Evolutionary conservation across 30 jellyfish, hydroid and myxozoan species (phyloP).

Genomic region (Mastigias papua): DNA sequence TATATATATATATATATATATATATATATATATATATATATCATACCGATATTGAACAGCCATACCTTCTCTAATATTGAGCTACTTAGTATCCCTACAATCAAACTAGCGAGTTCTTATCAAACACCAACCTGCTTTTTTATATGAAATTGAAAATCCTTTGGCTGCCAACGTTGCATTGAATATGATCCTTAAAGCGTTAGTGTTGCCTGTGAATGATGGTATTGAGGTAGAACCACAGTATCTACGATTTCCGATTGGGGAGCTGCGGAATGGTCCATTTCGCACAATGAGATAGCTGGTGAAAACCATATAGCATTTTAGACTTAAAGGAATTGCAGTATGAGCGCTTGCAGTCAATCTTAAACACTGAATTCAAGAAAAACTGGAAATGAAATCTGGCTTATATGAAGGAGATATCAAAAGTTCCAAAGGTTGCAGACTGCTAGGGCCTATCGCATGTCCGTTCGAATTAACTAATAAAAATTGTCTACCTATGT

Average conservation of each 20-base stretch:
- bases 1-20: no score
- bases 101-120: no score
- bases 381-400: no score
- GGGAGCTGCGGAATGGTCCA: slow-evolving; percentile 65
- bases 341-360: background rate
- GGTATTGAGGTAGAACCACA: slow-evolving; percentile 64
- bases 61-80: no score
- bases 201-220: slow-evolving; percentile 27
- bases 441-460: no score
- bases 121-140: slow-evolving; percentile 78
- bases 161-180: slow-evolving; percentile 68
- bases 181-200: slow-evolving; percentile 34
- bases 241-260: slow-evolving; percentile 37
- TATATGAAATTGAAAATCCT: slow-evolving; percentile 62
- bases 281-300: slow-evolving; percentile 27
- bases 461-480: no score
- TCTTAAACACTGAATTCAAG: background rate
- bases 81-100: no score
- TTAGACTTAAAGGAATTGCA: background rate
- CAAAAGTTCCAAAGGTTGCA: no score
- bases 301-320: background rate
- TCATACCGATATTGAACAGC: no score
- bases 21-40: no score
- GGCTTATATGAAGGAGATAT: no score
- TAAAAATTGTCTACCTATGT: no score